These are phyloP conservation scores for Holacanthella duospinosa DNA, from an alignment of 2,888 invertebrate genomes.

Conservation along the genomic window DNA sequence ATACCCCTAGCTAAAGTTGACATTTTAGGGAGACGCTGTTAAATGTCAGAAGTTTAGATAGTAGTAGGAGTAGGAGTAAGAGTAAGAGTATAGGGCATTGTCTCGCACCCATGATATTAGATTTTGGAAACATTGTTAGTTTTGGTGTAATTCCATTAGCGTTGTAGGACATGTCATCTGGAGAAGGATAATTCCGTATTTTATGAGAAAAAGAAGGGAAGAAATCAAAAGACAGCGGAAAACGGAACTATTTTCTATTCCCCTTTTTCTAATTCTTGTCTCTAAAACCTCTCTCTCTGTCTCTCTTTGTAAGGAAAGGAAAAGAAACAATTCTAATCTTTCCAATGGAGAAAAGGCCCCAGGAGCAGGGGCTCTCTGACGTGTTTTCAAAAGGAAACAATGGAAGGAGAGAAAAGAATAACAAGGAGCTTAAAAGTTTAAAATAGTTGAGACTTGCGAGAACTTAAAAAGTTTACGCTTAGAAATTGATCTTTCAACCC, in stretches of 20 bases:
- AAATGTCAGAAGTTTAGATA: too few relatives aligned
- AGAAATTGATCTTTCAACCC: too few relatives aligned
- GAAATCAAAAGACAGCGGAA: background rate
- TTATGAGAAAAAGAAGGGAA: background rate
- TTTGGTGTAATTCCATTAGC: background rate
- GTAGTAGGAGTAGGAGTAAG: background rate
- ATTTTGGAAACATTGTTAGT: background rate
- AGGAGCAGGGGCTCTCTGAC: background rate
- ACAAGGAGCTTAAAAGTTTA: slow-evolving; percentile 2
- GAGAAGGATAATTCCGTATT: background rate
- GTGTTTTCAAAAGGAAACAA: background rate
- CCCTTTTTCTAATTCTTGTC: background rate
- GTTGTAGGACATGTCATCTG: background rate
- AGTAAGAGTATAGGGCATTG: background rate
- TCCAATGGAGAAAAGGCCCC: background rate
- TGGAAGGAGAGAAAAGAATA: background rate
- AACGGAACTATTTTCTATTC: background rate
- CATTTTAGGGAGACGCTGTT: background rate
- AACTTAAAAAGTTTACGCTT: too few relatives aligned
- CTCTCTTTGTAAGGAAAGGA: too few relatives aligned
- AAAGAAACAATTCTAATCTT: background rate
- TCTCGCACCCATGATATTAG: too few relatives aligned
- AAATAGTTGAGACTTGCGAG: background rate
- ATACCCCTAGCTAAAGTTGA: too few relatives aligned
- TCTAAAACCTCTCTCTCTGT: background rate